These are phyloP conservation scores for Blastobasis lacticolella DNA, from an alignment of 2,888 invertebrate genomes.

Conservation along the genomic window DNA sequence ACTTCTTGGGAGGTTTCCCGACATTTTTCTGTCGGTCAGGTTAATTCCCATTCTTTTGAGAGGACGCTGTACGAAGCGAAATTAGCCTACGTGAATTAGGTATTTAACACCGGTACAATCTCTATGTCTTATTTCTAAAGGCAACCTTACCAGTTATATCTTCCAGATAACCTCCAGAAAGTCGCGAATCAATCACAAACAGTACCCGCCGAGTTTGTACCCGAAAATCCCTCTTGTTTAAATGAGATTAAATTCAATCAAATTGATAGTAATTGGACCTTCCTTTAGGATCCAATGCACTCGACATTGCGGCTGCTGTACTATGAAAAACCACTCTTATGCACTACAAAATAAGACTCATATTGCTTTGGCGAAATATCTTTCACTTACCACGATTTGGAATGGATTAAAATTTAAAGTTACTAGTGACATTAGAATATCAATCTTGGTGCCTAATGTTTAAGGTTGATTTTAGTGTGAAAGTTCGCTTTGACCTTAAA, in stretches of 20 bases:
- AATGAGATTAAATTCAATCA: constrained; percentile 25
- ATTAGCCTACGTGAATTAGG: too few relatives aligned
- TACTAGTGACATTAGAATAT: neutral
- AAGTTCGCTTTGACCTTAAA: constrained; percentile 28
- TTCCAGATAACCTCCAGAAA: too few relatives aligned
- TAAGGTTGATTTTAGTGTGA: neutral
- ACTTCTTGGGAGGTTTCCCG: too few relatives aligned
- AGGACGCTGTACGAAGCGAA: too few relatives aligned
- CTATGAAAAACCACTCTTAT: constrained; percentile 4
- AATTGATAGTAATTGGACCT: constrained; percentile 58
- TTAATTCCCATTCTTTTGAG: too few relatives aligned
- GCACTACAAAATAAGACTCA: constrained; percentile 8
- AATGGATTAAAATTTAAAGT: neutral
- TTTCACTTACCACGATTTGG: constrained; percentile 14
- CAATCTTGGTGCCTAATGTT: neutral
- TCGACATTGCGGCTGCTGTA: constrained; percentile 16
- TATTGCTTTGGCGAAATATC: constrained; percentile 3
- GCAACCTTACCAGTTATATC: too few relatives aligned
- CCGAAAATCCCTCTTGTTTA: constrained; percentile 54
- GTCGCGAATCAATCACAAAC: too few relatives aligned
- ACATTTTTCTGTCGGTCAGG: too few relatives aligned
- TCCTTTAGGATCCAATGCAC: constrained; percentile 44
- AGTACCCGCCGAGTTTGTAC: constrained; percentile 1
- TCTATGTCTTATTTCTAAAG: too few relatives aligned
- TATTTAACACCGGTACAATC: too few relatives aligned